phyloP scores from a whole-genome alignment of 1,140 invertebrate species.

The Sarcophaga bullata region DNA sequence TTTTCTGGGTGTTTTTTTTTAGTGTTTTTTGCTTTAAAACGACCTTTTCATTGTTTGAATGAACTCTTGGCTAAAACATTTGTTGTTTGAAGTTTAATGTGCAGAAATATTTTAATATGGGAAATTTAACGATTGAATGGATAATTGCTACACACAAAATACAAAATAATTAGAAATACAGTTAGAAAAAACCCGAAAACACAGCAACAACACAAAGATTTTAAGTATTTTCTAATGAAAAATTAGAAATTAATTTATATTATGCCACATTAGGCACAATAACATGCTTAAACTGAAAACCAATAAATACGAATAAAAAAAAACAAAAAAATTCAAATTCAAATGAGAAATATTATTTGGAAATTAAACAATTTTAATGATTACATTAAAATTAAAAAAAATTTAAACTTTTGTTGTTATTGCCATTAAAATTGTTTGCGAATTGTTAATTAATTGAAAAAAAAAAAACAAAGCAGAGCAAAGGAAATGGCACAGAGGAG shows the following conservation, averaged over 20 bases:
- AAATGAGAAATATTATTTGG: background rate
- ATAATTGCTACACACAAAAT: conserved; percentile 8
- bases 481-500: background rate
- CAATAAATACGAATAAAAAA: background rate
- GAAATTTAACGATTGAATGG: conserved; percentile 23
- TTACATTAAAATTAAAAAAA: background rate
- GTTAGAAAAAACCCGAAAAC: background rate
- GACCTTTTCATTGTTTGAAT: background rate
- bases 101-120: conserved; percentile 26
- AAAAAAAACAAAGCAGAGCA: background rate
- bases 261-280: conserved; percentile 4
- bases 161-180: conserved; percentile 2
- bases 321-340: background rate
- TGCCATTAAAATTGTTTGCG: background rate
- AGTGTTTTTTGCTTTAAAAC: background rate
- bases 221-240: no score
- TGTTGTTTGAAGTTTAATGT: conserved; percentile 15
- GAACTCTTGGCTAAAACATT: background rate
- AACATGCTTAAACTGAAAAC: background rate
- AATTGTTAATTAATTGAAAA: no score
- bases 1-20: no score
- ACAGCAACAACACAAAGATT: no score
- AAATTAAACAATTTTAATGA: background rate
- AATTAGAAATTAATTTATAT: background rate
- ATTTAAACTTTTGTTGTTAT: background rate